These are phyloP conservation scores for Sebastes variabilis DNA, from an alignment of 2,797 vertebrate species.

Conservation along the genomic window DNA sequence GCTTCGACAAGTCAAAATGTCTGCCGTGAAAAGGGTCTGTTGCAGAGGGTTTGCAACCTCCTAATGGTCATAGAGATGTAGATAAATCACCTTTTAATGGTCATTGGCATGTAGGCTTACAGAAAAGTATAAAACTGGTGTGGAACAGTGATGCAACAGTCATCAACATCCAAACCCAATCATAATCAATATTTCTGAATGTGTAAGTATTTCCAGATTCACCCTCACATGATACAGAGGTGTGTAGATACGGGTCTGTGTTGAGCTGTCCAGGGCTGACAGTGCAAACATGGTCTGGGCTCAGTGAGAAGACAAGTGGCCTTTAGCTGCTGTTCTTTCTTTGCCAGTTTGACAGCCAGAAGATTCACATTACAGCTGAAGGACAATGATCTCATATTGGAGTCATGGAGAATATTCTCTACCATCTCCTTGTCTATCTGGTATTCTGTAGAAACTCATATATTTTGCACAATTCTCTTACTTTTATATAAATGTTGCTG, in stretches of 20 bases:
- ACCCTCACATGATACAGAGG: not conserved
- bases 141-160: not conserved
- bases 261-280: slow-evolving; percentile 11
- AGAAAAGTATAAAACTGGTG: not conserved
- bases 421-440: not conserved
- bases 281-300: not conserved
- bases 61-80: not conserved
- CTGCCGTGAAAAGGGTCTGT: not conserved
- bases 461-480: not conserved
- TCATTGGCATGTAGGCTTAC: not conserved
- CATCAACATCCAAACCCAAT: not conserved
- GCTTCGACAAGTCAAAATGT: not conserved
- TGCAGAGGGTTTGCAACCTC: not conserved
- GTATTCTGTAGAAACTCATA: not conserved
- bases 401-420: not conserved
- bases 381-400: not conserved
- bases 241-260: not conserved
- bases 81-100: not conserved
- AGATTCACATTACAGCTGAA: slow-evolving; percentile 22
- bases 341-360: slow-evolving; percentile 11
- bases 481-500: not conserved
- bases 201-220: not conserved
- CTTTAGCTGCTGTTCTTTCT: slow-evolving; percentile 18
- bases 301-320: slow-evolving; percentile 24
- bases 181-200: not conserved